Conservation (phyloP, 2,888 invertebrate genomes). For the Amphimallon solstitiale region DNA sequence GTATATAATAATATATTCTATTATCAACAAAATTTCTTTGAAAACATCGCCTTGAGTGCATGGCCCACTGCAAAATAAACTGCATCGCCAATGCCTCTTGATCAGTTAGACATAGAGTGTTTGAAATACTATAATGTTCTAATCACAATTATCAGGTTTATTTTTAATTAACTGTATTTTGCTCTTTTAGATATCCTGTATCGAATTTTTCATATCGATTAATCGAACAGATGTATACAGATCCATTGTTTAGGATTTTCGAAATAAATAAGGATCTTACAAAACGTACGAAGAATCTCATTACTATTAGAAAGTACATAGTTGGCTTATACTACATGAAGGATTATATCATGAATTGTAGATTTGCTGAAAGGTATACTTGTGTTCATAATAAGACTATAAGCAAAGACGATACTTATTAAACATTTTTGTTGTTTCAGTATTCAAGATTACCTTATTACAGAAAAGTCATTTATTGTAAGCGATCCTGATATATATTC, state of each 20-base stretch:
- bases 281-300: conserved; percentile 70
- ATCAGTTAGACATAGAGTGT: too few relatives aligned
- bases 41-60: too few relatives aligned
- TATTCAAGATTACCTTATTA: conserved; percentile 67
- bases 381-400: conserved; percentile 5
- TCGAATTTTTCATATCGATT: conserved; percentile 83
- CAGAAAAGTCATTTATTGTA: conserved; percentile 69
- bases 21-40: too few relatives aligned
- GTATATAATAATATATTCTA: too few relatives aligned
- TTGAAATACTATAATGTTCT: too few relatives aligned
- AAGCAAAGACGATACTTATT: neutral
- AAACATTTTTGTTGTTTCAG: conserved; percentile 57
- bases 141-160: too few relatives aligned
- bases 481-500: conserved; percentile 77
- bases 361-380: conserved; percentile 72
- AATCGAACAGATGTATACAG: conserved; percentile 78
- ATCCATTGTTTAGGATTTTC: conserved; percentile 80
- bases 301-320: conserved; percentile 70
- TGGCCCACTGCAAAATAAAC: too few relatives aligned
- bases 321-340: conserved; percentile 75
- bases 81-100: too few relatives aligned
- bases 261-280: conserved; percentile 77
- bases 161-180: conserved; percentile 13
- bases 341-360: conserved; percentile 77
- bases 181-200: conserved; percentile 73